These are phyloP conservation scores for Halichoeres trimaculatus DNA, from an alignment of 2,113 vertebrate species.

Conservation along the genomic window DNA sequence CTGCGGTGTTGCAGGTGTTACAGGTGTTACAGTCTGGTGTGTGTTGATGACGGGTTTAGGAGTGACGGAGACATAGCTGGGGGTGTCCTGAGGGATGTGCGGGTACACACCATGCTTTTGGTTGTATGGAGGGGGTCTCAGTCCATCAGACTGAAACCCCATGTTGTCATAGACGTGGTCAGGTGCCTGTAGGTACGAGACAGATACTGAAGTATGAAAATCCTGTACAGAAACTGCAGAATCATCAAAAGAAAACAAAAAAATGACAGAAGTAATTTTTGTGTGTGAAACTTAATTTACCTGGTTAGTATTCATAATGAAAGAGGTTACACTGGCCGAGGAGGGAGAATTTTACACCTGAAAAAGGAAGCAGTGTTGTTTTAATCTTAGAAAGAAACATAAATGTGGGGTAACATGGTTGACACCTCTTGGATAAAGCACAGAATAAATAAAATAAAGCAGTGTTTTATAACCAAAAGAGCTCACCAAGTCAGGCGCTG, in stretches of 20 bases:
- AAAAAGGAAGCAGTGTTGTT: neutral
- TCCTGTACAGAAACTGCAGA: too few species aligned
- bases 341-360: neutral
- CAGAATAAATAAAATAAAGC: too few species aligned
- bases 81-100: neutral
- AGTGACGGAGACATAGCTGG: slow-evolving; percentile 11
- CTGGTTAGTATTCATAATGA: slow-evolving; percentile 47
- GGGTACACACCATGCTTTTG: slow-evolving; percentile 36
- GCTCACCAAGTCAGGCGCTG: neutral
- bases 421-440: too few species aligned
- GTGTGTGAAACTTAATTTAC: slow-evolving; percentile 15
- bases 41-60: slow-evolving; percentile 59
- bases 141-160: slow-evolving; percentile 61
- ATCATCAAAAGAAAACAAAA: neutral
- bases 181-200: slow-evolving; percentile 36
- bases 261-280: neutral
- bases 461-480: neutral
- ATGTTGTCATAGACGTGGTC: slow-evolving; percentile 61
- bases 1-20: neutral
- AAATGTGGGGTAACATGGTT: neutral
- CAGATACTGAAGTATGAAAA: neutral
- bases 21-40: slow-evolving; percentile 34
- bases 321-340: neutral
- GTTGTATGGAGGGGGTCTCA: slow-evolving; percentile 26
- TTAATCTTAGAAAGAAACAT: neutral